Evolutionary conservation across 2,888 invertebrate genomes (phyloP).

Genomic region (Drosophila anomelani): DNA sequence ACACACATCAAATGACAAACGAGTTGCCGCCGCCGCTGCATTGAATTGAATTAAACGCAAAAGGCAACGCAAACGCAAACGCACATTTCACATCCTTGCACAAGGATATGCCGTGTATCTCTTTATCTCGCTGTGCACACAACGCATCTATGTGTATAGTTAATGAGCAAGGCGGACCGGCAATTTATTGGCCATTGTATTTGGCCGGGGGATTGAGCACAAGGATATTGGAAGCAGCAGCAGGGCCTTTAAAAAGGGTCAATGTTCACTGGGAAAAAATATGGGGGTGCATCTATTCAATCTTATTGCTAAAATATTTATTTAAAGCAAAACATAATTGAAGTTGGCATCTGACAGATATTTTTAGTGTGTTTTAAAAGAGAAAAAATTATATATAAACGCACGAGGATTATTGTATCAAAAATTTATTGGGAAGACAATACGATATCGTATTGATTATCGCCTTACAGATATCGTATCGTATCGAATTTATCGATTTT

Average conservation of each 20-base stretch:
- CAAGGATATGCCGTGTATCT: constrained; percentile 8
- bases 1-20: constrained; percentile 55
- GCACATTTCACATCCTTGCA: constrained; percentile 9
- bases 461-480: no score
- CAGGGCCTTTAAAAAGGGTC: no score
- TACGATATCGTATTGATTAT: no score
- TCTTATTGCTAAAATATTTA: neutral
- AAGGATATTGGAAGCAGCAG: neutral
- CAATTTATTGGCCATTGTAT: constrained; percentile 65
- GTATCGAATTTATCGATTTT: no score
- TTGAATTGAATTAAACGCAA: constrained; percentile 70
- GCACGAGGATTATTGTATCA: no score
- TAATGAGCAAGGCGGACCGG: constrained; percentile 64
- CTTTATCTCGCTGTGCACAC: constrained; percentile 18
- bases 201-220: neutral
- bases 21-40: constrained; percentile 58
- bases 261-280: neutral
- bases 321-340: neutral
- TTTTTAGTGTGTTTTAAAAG: no score
- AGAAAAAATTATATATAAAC: no score
- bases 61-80: constrained; percentile 24
- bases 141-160: constrained; percentile 30
- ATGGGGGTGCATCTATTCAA: neutral
- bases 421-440: no score
- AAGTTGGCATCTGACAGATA: neutral